Evolutionary conservation across 1,140 invertebrate species (phyloP).

Genomic region (Rhagoletis pomonella): DNA sequence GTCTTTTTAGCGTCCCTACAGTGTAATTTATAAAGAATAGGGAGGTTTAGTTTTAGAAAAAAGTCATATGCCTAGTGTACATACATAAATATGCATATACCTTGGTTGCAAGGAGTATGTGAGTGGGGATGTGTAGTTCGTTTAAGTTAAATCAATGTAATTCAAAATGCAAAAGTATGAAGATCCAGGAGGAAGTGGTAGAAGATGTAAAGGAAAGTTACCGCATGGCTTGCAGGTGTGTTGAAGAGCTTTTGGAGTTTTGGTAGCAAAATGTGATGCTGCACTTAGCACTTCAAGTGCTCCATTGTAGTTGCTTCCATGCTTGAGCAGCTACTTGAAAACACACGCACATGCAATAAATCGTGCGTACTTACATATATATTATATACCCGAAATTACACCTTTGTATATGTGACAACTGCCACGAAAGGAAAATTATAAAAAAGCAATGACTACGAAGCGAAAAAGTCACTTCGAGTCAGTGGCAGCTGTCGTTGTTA

Average conservation of each 20-base stretch:
- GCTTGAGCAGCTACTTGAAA: slow-evolving; percentile 19
- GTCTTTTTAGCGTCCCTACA: too few relatives aligned
- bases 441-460: background rate
- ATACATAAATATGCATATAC: background rate
- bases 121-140: background rate
- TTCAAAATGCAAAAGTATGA: background rate
- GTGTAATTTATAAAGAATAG: too few relatives aligned
- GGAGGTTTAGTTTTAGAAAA: too few relatives aligned
- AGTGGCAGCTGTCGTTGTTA: slow-evolving; percentile 41
- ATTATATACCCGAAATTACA: background rate
- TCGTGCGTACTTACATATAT: background rate
- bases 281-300: slow-evolving; percentile 45
- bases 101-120: background rate
- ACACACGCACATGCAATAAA: slow-evolving; percentile 13
- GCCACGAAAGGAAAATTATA: slow-evolving; percentile 30
- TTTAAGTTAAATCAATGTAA: background rate
- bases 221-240: slow-evolving; percentile 47
- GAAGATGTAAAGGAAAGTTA: background rate
- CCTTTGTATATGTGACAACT: background rate
- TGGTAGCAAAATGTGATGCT: background rate
- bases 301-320: slow-evolving; percentile 41
- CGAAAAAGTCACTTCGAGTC: slow-evolving; percentile 37
- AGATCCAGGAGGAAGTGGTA: background rate
- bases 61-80: background rate
- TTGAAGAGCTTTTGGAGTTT: background rate